These are phyloP conservation scores for Caenorhabditis sp. DNA, from an alignment of 2,888 invertebrate genomes.

Conservation along the genomic window DNA sequence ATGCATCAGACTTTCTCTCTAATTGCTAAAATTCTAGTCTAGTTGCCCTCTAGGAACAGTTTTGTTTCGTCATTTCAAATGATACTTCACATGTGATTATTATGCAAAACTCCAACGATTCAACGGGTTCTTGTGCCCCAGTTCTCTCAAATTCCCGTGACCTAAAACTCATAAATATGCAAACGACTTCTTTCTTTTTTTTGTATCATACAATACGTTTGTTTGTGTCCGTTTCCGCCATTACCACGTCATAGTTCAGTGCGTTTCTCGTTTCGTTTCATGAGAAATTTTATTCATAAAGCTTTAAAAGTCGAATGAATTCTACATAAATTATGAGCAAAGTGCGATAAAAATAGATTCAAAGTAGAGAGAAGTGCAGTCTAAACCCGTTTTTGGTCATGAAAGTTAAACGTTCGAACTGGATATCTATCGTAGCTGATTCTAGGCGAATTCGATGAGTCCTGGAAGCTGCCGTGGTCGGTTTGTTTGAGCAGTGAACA, in stretches of 20 bases:
- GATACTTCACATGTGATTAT: conserved; percentile 15
- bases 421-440: not conserved
- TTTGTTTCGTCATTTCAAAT: not conserved
- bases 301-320: conserved; percentile 15
- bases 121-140: conserved; percentile 19
- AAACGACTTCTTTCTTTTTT: no score
- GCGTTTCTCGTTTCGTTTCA: conserved; percentile 29
- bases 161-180: conserved; percentile 31
- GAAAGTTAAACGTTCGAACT: not conserved
- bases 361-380: not conserved
- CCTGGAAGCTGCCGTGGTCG: conserved; percentile 50
- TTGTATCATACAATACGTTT: no score
- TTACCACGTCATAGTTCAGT: conserved; percentile 46
- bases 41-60: no score
- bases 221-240: not conserved
- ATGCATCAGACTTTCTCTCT: conserved; percentile 52
- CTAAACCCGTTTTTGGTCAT: not conserved
- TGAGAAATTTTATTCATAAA: conserved; percentile 39
- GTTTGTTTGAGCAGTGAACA: conserved; percentile 51
- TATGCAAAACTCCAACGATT: not conserved
- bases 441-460: conserved; percentile 46
- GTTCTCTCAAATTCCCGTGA: conserved; percentile 2
- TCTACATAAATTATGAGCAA: conserved; percentile 35
- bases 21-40: conserved; percentile 51
- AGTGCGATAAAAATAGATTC: not conserved